Base-by-base conservation (phyloP, 2,888 invertebrate genomes). In the Crocallis elinguaria region DNA sequence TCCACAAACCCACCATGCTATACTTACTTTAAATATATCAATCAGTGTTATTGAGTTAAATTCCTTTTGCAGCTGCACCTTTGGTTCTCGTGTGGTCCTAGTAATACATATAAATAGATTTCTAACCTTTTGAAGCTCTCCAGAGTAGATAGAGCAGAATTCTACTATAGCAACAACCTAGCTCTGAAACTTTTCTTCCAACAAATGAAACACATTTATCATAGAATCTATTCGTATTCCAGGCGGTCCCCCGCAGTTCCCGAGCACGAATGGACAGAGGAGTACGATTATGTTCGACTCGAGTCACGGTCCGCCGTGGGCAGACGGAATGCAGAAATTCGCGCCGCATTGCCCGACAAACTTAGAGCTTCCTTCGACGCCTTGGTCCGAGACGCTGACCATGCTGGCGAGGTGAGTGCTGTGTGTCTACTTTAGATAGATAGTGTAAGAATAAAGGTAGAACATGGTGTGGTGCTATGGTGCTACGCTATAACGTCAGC, bases 201-300 rank as follows among this genome's bases (percentile, higher is more conserved):
- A n/a, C n/a, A 1, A 25, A 25, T 25, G 2, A 25, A 2, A 8
- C 1, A 36, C 39, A 11, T 13, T n/a, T 36, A 0, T 44, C 8
- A 43, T 11, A n/a, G n/a, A n/a, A n/a, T n/a, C n/a, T n/a, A n/a
- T n/a, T n/a, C n/a, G n/a, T 14, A 25, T 51, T 58, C 1, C 71
- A 90, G 88, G 70, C 84, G 85, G 45, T 87, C 90, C 33, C 84
- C 84, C 23, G 75, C 85, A 53, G 80, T 82, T 0, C 79, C 82
- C 39, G 88, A 82, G 64, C 92, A 92, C 62, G 95, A 95, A 52
- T 94, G 95, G 93, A 92, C 94, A 14, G 97, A 97, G 73, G 98
- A 98, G 77, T 97, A 97, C 79, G 98, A 98, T 83, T 98, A 98
- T 78, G 97, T 98, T 37, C 95, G 96, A 74, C 92, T 98, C 77